Base-by-base conservation (phyloP, 1,140 invertebrate species). In the Gonatopus flavifemur region DNA sequence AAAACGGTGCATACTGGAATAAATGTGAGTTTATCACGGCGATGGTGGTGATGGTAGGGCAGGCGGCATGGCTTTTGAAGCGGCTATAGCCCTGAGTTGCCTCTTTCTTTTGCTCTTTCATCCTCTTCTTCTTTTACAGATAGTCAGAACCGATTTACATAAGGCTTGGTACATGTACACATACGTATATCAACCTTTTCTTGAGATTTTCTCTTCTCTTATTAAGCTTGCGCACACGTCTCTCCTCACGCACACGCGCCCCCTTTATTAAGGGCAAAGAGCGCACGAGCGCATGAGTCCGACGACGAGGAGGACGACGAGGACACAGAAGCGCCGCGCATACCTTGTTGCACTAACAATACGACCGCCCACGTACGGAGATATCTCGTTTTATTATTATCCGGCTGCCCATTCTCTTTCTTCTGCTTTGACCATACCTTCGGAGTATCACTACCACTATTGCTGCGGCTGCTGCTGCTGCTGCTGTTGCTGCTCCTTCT, bases 11-110 rank as follows among this genome's bases (percentile, higher is more conserved):
- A 61, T 60, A 52, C 48, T 49, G 65, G 62, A 73, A 73, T 71
- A 73, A 73, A 62, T 70, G 69, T 68, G 65, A 69, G 67, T 71
- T 74, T 74, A 72, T 74, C 68, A 66, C 63, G 62, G 63, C 59
- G 50, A 48, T 57, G 58, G 60, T 55, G 50, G 63, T 58, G 61
- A 66, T 68, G 69, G 68, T 66, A 55, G 44, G 30, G 60, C 66
- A 55, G 61, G 68, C 69, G 69, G 68, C 67, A 55, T 45, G 30
- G 60, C 66, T 70, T 71, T 73, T 73, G 67, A 70, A 59, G 66
- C 59, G 47, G 52, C 43, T 44, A 59, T 44, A 56, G 49, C 57
- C 53, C 52, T 57, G 57, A 56, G 61, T 59, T 59, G 44, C 36
- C 37, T 13, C 21, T 22, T 35, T 24, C 43, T 8, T 22, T 31